Conservation (phyloP, 2,888 invertebrate genomes). For the Rhingia rostrata region DNA sequence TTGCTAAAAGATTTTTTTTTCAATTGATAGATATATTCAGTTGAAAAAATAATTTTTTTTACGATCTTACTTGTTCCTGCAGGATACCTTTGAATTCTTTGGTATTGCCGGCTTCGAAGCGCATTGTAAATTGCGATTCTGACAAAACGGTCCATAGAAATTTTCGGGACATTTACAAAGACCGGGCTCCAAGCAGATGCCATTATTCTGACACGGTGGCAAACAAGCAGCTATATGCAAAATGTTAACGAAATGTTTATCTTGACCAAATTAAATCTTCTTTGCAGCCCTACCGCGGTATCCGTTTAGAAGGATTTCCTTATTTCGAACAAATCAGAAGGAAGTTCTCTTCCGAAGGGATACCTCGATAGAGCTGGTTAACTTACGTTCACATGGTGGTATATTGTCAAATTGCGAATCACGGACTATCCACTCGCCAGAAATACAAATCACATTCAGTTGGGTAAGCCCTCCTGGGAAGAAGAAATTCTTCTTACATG, state of each 20-base stretch:
- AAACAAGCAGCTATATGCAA: conserved; percentile 87
- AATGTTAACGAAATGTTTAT: too few relatives aligned
- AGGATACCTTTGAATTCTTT: conserved; percentile 86
- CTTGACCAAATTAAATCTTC: too few relatives aligned
- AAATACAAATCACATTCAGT: conserved; percentile 79
- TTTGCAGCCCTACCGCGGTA: too few relatives aligned
- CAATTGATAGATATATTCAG: conserved; percentile 17
- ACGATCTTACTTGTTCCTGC: conserved; percentile 86
- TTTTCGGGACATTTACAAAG: conserved; percentile 90
- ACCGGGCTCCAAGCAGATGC: conserved; percentile 90
- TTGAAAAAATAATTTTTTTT: not conserved
- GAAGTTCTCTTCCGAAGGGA: too few relatives aligned
- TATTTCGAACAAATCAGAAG: too few relatives aligned
- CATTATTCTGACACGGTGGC: conserved; percentile 90
- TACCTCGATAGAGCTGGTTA: not conserved
- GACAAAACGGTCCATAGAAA: conserved; percentile 89
- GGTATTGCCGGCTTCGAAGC: conserved; percentile 87
- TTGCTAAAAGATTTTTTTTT: conserved; percentile 82
- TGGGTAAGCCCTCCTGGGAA: conserved; percentile 77
- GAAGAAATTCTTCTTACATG: conserved; percentile 77
- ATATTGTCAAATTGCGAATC: conserved; percentile 82
- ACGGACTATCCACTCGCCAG: conserved; percentile 79
- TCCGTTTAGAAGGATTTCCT: too few relatives aligned
- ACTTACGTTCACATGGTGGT: conserved; percentile 87
- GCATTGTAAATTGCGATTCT: conserved; percentile 89